Percentiles rank a stretch among this genome's conserved stretches.
Conservation (phyloP, 2,888 invertebrate species). For the Antitype chi region DNA sequence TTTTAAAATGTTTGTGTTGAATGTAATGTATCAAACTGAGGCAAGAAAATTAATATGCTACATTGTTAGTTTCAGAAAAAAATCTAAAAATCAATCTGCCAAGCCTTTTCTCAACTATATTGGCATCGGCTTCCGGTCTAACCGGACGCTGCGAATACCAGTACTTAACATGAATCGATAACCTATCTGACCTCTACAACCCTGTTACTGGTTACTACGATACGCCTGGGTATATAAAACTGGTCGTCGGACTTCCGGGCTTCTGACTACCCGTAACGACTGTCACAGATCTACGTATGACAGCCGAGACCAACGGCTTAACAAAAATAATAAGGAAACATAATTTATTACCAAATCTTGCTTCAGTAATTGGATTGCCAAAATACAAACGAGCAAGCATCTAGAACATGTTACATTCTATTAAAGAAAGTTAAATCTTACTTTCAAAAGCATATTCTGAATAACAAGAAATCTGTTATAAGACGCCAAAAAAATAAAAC, state of each 20-base stretch:
- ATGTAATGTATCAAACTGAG: background rate
- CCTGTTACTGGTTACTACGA: background rate
- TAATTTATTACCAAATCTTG: background rate
- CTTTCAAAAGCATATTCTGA: background rate
- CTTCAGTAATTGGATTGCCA: background rate
- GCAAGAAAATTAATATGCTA: background rate
- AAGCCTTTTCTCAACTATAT: background rate
- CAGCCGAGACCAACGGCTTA: background rate
- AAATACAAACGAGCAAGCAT: background rate
- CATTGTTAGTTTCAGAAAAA: background rate
- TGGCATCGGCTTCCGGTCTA: background rate
- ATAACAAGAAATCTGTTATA: background rate
- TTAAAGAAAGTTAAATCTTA: conserved; percentile 14
- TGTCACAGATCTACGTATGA: background rate
- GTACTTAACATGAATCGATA: background rate
- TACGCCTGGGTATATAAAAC: background rate
- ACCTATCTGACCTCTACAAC: background rate
- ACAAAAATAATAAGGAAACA: background rate
- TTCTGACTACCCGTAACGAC: background rate
- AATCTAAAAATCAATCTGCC: background rate
- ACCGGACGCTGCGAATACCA: background rate
- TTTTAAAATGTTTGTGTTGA: background rate
- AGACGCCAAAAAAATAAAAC: background rate
- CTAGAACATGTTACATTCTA: background rate
- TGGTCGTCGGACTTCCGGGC: background rate